phyloP scores from a whole-genome alignment of 2,113 vertebrate genomes.

The Tragelaphus buxtoni region DNA sequence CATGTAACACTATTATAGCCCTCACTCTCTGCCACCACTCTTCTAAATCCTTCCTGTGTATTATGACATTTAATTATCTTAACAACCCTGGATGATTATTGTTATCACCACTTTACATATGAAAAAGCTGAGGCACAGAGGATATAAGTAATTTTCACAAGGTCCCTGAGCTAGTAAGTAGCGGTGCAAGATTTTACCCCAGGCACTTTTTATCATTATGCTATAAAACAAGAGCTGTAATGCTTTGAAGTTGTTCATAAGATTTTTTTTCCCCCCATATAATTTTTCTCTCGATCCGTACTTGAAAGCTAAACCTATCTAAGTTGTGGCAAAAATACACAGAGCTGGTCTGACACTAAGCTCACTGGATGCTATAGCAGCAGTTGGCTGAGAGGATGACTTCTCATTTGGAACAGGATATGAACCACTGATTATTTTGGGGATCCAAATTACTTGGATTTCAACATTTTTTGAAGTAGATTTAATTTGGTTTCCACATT shows the following conservation, averaged over 20 bases:
- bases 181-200: neutral
- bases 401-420: conserved; percentile 12
- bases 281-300: neutral
- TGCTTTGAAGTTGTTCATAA: neutral
- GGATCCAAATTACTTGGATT: conserved; percentile 26
- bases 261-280: neutral
- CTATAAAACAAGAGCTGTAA: neutral
- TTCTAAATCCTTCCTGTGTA: neutral
- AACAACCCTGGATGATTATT: neutral
- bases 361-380: neutral
- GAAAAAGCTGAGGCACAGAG: neutral
- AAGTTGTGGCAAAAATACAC: conserved; percentile 33
- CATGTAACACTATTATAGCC: neutral
- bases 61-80: neutral
- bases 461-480: conserved; percentile 24
- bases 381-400: neutral
- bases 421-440: neutral
- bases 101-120: neutral
- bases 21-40: neutral
- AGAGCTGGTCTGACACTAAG: neutral
- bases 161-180: neutral
- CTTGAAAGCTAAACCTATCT: conserved; percentile 6
- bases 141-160: neutral
- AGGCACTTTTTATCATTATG: neutral
- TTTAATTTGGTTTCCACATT: conserved; percentile 27